Evolutionary conservation across 2,113 vertebrate species (phyloP).

Genomic region (Puma concolor): DNA sequence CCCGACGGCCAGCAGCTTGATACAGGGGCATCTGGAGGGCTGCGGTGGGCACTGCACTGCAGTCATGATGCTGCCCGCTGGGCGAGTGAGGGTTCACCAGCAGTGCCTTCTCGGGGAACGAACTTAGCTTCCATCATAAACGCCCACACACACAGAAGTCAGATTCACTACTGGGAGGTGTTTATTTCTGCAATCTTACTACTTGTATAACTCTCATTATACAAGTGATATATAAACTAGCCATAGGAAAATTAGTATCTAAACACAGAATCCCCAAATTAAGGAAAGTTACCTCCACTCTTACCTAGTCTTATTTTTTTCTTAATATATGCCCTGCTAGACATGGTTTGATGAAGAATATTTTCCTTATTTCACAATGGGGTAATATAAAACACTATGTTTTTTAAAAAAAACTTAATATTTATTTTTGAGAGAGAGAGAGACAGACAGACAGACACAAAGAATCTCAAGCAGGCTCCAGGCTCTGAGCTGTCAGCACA

Average conservation of each 20-base stretch:
- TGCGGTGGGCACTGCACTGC: fast-evolving
- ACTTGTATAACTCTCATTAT: background rate
- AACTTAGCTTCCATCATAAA: background rate
- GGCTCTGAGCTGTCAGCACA: too few relatives aligned
- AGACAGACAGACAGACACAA: too few relatives aligned
- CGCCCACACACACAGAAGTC: background rate
- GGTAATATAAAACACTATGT: background rate
- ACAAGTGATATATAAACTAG: background rate
- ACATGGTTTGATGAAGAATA: background rate
- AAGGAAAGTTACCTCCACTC: background rate
- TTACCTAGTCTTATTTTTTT: background rate
- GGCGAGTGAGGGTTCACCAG: background rate
- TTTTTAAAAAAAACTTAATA: too few relatives aligned
- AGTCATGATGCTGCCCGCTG: background rate
- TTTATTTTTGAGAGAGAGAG: too few relatives aligned
- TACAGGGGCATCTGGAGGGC: background rate
- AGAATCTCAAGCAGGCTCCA: too few relatives aligned
- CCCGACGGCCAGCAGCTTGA: fast-evolving
- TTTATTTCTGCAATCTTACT: background rate
- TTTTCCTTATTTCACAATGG: background rate
- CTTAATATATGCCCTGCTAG: background rate
- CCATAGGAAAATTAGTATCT: background rate
- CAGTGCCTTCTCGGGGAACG: background rate
- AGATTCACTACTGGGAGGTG: background rate
- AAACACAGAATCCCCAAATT: background rate